Base-by-base conservation (phyloP, 2,888 invertebrate genomes). In the Dinocampus coccinellae region DNA sequence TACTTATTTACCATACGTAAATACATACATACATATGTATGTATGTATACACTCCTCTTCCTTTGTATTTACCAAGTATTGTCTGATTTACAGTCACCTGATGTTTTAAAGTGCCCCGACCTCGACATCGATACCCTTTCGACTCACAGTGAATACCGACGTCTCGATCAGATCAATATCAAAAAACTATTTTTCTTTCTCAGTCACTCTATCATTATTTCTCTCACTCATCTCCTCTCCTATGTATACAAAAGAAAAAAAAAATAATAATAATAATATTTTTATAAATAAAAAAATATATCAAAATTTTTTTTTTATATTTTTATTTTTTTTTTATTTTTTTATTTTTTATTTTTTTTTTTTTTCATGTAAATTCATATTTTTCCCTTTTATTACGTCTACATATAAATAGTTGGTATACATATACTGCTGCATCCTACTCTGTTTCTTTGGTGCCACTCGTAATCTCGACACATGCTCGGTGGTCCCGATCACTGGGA, bases 71-170 rank as follows among this genome's bases (percentile, higher is more conserved):
- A 52, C 68, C 68, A 68, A 68, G 69, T 53, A 29, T 36, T 57
- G 42, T 36, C 62, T 72, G 72, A 72, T 72, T 72, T 72, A 72
- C 72, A 39, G 62, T 72, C 39, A 47, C 29, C 33, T 60, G 70
- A 68, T 66, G 66, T 66, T 63, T 53, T 63, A 63, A 61, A 69
- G 68, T 39, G 60, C 64, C 68, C 58, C 60, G 72, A 65, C 69
- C 69, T 69, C 72, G 72, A 69, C 72, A 69, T 72, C 72, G 64
- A 71, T 69, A 70, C 73, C 72, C 76, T 76, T 78, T 78, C 75
- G 75, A 73, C 73, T 73, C 66, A 47, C 72, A 66, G 52, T 24
- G n/a, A 57, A 55, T 34, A 67, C 72, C 72, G 72, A 72, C 72
- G 67, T 16, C 47, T n/a, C 47, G 47, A 72, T 72, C 62, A 72